A percentile compares a stretch with the other conserved stretches of the same genome.
These are phyloP conservation scores for Python bivittatus DNA, from an alignment of 2,113 vertebrate genomes.

Conservation along the genomic window DNA sequence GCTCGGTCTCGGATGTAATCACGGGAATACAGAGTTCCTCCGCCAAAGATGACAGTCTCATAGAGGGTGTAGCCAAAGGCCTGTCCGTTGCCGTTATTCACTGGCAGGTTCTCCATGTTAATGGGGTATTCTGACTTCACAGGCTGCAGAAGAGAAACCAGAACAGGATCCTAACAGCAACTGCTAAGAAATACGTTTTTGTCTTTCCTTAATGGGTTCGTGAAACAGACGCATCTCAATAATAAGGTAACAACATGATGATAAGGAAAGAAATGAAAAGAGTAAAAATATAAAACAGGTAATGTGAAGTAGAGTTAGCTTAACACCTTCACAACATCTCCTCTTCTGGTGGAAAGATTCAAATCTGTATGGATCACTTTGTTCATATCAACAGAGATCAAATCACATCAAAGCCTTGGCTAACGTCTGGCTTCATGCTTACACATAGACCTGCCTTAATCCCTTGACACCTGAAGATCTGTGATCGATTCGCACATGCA, in stretches of 20 bases:
- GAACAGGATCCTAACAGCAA: not conserved
- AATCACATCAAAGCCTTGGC: not conserved
- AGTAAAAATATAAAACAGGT: not conserved
- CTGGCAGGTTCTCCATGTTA: slow-evolving; percentile 91
- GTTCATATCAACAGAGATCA: not conserved
- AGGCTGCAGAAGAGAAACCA: slow-evolving; percentile 73
- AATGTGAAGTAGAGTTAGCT: too few relatives aligned
- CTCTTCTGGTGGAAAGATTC: not conserved
- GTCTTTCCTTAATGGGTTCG: not conserved
- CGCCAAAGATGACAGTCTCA: slow-evolving; percentile 80
- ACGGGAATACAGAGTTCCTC: slow-evolving; percentile 79
- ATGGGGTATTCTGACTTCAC: slow-evolving; percentile 78
- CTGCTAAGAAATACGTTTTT: not conserved
- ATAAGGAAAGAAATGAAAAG: not conserved
- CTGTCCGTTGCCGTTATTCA: slow-evolving; percentile 85
- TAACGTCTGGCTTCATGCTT: not conserved
- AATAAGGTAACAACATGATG: not conserved
- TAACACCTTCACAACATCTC: not conserved
- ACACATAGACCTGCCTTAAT: not conserved
- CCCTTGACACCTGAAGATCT: not conserved
- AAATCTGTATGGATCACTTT: not conserved
- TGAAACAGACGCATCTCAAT: not conserved
- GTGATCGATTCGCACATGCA: not conserved
- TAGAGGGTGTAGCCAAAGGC: slow-evolving; percentile 91
- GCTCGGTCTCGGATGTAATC: slow-evolving; percentile 85